Base-by-base conservation (phyloP, 2,797 vertebrate genomes). In the Lophius americanus region DNA sequence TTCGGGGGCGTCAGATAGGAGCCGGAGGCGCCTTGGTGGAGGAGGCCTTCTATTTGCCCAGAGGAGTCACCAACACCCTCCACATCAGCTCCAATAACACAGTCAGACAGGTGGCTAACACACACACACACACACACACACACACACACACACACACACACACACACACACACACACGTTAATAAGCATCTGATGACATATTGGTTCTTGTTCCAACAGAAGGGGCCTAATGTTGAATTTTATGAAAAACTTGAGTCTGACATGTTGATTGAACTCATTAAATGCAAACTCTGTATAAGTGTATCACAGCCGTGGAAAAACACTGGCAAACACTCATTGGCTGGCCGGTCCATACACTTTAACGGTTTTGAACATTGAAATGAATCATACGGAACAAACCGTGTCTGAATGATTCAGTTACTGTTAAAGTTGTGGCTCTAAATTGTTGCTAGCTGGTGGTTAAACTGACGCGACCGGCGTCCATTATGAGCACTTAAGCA, bases 61-160 rank as follows among this genome's bases (percentile, higher is more conserved):
- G 85, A 0, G 95, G 94, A 82, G 94, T 91, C 4, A 78, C 76
- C 85, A 99, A 98, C 84, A 98, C 96, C 0, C 95, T 99, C 23
- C 98, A 99, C 81, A 95, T 99, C 93, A 97, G 97, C 94, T 99
- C 97, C 81, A 91, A 85, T 43, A 97, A 97, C 84, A 99, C 97
- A 0, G 97, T 96, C 0, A 92, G 85, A 64, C 96, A 99, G 81
- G 91, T 92, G 85, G 68, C 38, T 11, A 0, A 59, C 69, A 39
- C 64, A 62, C 70, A 42, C 74, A 60, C 60, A 65, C 65, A 69
- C 66, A 39, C 64, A 59, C 58, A 41, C 67, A 58, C 60, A 60
- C 48, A 60, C 51, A 57, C 73, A 42, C 59, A 23, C 56, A 49
- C 0, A 32, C 55, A 48, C 65, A 38, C 59, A 58, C 60, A 60